Base-by-base conservation (phyloP, 2,888 invertebrate genomes). In the Pheosia tremula region DNA sequence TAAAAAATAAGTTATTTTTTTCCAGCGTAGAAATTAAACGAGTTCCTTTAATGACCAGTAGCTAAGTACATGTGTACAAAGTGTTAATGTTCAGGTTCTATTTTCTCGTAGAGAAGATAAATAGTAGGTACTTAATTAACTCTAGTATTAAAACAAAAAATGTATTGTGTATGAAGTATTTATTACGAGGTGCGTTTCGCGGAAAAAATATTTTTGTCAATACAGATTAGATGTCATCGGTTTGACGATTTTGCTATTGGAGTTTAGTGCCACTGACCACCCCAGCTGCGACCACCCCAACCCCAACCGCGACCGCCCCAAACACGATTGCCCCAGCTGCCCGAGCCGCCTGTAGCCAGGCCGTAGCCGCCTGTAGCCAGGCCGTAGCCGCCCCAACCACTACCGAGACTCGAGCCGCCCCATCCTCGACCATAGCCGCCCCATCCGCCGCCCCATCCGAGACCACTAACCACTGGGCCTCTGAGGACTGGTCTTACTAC, bases 401-500 rank as follows among this genome's bases (percentile, higher is more conserved):
- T 9, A 4, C 36, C 53, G n/a, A 37, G 38, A 5, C 54, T 38
- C 4, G 37, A 54, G 10, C 54, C 54, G 37, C 54, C 54, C 54
- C 38, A 54, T 3, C 54, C 54, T 54, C 37, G 38, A 1, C 54
- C 54, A n/a, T 54, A 54, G 10, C 54, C 54, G 37, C 54, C 38
- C 47, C 47, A 36, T 36, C 52, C 52, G 11, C 24, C 13, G 36
- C 52, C 52, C 24, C 37, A 37, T 36, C 52, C 52, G 36, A 37
- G 36, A 36, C 52, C 52, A 36, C 24, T 10, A 8, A 50, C 24
- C 7, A 50, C 24, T 7, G 50, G 24, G 50, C 50, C 50, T 24
- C 50, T 50, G 11, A 54, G 54, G 6, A 54, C 54, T 36, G 54
- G 54, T 38, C 54, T 54, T 7, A 24, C 11, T n/a, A 54, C 54